A percentile compares a stretch with the other conserved stretches of the same genome.
Conservation (phyloP, 2,888 invertebrate species). For the Entomobrya proxima region DNA sequence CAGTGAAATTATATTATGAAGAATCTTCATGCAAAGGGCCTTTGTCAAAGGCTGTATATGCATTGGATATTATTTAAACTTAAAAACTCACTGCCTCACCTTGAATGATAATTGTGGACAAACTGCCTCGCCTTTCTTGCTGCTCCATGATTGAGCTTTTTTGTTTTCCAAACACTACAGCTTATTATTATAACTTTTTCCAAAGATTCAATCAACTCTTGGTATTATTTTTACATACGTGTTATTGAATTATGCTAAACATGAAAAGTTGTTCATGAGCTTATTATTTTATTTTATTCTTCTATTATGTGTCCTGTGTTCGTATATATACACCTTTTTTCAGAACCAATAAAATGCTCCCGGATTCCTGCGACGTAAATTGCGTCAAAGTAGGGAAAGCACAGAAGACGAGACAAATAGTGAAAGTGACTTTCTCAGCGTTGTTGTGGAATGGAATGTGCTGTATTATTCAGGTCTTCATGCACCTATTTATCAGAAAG, state of each 20-base stretch:
- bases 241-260: background rate
- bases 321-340: background rate
- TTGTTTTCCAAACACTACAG: background rate
- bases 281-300: background rate
- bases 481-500: constrained; percentile 25
- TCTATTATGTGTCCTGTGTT: background rate
- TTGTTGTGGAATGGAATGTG: background rate
- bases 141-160: constrained; percentile 33
- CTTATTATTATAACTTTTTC: background rate
- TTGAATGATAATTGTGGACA: constrained; percentile 54
- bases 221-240: background rate
- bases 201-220: background rate
- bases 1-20: too few species aligned
- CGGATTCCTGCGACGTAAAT: background rate
- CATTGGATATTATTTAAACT: too few species aligned
- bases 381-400: background rate
- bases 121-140: constrained; percentile 33
- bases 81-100: background rate
- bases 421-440: constrained; percentile 31
- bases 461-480: background rate
- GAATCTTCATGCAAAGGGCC: too few species aligned
- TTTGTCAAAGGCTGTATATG: too few species aligned
- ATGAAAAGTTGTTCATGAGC: background rate
- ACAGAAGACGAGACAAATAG: background rate
- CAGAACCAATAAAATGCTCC: background rate